Conservation (phyloP, 2,888 invertebrate species). For the Cyclophora albipunctata region DNA sequence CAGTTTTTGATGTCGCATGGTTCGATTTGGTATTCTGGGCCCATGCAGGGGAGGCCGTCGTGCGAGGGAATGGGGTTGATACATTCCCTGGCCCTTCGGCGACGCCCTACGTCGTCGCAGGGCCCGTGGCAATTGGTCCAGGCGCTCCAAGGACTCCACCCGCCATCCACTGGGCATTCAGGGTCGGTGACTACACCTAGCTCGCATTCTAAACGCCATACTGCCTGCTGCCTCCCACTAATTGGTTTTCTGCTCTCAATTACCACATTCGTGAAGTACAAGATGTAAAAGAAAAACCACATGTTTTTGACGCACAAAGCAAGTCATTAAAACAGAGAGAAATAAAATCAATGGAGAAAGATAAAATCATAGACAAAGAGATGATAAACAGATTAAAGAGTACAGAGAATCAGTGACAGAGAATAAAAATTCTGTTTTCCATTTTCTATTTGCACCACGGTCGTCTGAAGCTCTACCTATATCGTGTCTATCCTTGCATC, state of each 20-base stretch:
- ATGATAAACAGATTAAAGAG: too few species aligned
- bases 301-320: too few species aligned
- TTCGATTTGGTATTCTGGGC: constrained; percentile 50
- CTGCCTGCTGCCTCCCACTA: constrained; percentile 38
- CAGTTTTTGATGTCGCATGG: constrained; percentile 59
- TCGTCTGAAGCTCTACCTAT: too few species aligned
- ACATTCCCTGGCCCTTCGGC: constrained; percentile 51
- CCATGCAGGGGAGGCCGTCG: constrained; percentile 58
- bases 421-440: too few species aligned
- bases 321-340: too few species aligned
- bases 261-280: background rate
- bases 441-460: too few species aligned
- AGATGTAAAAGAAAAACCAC: too few species aligned
- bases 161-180: constrained; percentile 65
- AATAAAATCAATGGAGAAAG: too few species aligned
- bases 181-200: constrained; percentile 49
- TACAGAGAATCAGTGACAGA: too few species aligned
- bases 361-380: too few species aligned
- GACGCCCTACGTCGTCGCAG: constrained; percentile 63
- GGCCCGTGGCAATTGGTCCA: constrained; percentile 63
- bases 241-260: constrained; percentile 39
- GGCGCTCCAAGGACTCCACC: constrained; percentile 63
- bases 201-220: constrained; percentile 63
- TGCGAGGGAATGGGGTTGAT: constrained; percentile 57
- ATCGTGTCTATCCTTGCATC: too few species aligned